Evolutionary conservation across 2,797 vertebrate species (phyloP).

Genomic region (Carduelis carduelis): DNA sequence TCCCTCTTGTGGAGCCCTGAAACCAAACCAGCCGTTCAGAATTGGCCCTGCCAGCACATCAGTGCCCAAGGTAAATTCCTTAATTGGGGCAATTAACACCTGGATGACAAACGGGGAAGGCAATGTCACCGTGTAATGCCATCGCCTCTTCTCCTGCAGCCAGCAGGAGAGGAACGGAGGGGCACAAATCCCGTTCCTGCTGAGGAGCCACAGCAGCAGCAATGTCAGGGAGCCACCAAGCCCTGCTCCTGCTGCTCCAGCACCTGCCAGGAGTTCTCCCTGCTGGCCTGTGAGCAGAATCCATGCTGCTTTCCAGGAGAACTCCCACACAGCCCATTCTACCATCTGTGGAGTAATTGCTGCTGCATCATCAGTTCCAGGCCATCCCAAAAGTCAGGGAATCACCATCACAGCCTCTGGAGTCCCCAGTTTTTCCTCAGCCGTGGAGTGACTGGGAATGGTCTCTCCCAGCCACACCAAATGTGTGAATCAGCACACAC

Average conservation of each 20-base stretch:
- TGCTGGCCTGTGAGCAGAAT: neutral
- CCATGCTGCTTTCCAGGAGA: neutral
- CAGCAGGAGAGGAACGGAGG: accelerated
- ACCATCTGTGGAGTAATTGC: accelerated
- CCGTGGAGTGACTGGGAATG: neutral
- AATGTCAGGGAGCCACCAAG: accelerated
- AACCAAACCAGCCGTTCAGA: too few relatives aligned
- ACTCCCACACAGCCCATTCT: accelerated
- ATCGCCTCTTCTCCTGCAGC: accelerated
- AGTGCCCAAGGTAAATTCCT: neutral
- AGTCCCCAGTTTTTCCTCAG: neutral
- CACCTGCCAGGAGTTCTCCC: neutral
- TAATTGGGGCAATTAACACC: neutral
- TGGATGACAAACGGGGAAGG: accelerated
- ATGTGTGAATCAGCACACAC: neutral
- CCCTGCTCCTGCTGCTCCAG: neutral
- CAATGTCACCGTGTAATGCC: accelerated
- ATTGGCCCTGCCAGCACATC: neutral
- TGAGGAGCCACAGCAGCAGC: neutral
- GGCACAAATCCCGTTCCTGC: accelerated
- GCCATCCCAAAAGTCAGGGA: neutral
- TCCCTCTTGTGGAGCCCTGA: neutral
- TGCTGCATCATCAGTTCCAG: neutral
- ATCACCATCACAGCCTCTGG: accelerated
- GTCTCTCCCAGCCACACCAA: neutral